These are phyloP conservation scores for Halictus rubicundus DNA, from an alignment of 1,140 invertebrate species.

Conservation along the genomic window DNA sequence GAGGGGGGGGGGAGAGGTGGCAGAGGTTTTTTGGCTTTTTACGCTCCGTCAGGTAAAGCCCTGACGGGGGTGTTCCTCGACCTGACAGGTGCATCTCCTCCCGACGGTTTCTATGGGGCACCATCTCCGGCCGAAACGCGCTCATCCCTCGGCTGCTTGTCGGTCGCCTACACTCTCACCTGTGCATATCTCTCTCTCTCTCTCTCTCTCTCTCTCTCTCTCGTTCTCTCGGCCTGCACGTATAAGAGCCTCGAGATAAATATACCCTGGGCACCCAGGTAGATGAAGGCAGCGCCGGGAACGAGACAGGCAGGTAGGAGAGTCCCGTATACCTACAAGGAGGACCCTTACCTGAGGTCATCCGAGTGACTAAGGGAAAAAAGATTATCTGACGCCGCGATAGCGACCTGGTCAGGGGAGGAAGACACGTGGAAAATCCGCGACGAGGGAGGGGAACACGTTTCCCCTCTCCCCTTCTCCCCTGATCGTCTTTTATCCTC, in stretches of 20 bases:
- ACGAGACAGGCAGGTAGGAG: conserved; percentile 52
- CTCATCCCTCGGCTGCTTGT: no score
- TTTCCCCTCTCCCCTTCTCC: not conserved
- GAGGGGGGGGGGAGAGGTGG: conserved; percentile 9
- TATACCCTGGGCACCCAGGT: conserved; percentile 53
- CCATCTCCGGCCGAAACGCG: conserved; percentile 31
- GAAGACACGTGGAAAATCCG: conserved; percentile 35
- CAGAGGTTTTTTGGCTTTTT: conserved; percentile 61
- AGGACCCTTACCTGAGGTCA: conserved; percentile 49
- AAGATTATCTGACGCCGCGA: conserved; percentile 45
- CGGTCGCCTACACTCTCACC: no score
- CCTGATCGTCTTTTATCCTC: no score
- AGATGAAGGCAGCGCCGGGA: conserved; percentile 34
- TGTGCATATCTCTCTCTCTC: no score
- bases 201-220: no score
- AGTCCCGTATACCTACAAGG: conserved; percentile 30
- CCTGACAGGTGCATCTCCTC: conserved; percentile 62
- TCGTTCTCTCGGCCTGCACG: not conserved
- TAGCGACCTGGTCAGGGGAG: not conserved
- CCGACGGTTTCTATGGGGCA: conserved; percentile 49
- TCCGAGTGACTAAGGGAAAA: conserved; percentile 43
- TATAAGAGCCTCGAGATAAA: conserved; percentile 41
- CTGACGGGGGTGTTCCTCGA: conserved; percentile 58
- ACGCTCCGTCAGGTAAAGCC: conserved; percentile 53
- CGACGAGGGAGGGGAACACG: not conserved